Percentiles rank a stretch among this genome's conserved stretches.
These are phyloP conservation scores for Branchipolynoe longqiensis DNA, from an alignment of 2,888 invertebrate species.

Conservation along the genomic window DNA sequence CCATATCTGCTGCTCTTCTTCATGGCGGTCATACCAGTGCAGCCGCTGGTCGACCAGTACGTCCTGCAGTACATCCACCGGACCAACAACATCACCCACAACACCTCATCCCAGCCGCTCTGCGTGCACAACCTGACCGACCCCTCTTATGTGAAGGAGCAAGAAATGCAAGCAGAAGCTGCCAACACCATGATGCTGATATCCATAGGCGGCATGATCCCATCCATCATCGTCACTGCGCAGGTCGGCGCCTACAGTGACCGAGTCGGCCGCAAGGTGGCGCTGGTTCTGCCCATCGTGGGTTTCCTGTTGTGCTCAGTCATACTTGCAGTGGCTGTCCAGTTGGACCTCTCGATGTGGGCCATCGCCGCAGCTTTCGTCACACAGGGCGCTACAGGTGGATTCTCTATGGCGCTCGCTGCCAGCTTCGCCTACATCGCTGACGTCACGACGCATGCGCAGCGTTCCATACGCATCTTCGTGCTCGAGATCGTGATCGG, in stretches of 20 bases:
- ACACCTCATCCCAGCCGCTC: background rate
- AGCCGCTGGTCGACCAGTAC: slow-evolving; percentile 31
- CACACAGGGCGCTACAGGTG: slow-evolving; percentile 29
- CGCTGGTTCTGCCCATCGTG: slow-evolving; percentile 1
- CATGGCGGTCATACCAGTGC: background rate
- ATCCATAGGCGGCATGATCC: background rate
- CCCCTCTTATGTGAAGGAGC: slow-evolving; percentile 10
- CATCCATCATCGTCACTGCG: background rate
- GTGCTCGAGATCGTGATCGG: slow-evolving; percentile 11
- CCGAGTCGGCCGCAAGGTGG: slow-evolving; percentile 32
- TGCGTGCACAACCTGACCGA: background rate
- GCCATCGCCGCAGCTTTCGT: background rate
- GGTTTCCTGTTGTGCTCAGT: background rate
- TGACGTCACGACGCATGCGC: slow-evolving; percentile 36
- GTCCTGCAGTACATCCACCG: background rate
- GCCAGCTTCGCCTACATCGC: slow-evolving; percentile 50
- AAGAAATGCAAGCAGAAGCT: slow-evolving; percentile 6
- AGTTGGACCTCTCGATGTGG: background rate
- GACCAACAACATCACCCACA: slow-evolving; percentile 6
- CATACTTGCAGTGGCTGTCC: background rate
- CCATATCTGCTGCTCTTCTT: slow-evolving; percentile 41
- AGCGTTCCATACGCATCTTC: slow-evolving; percentile 44
- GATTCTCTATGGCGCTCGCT: background rate
- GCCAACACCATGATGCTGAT: background rate
- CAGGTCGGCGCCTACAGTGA: slow-evolving; percentile 51